Evolutionary conservation across 2,888 invertebrate species (phyloP), one percentile per base, ranked within the genome.

Genomic region (Odontocerum albicorne): DNA sequence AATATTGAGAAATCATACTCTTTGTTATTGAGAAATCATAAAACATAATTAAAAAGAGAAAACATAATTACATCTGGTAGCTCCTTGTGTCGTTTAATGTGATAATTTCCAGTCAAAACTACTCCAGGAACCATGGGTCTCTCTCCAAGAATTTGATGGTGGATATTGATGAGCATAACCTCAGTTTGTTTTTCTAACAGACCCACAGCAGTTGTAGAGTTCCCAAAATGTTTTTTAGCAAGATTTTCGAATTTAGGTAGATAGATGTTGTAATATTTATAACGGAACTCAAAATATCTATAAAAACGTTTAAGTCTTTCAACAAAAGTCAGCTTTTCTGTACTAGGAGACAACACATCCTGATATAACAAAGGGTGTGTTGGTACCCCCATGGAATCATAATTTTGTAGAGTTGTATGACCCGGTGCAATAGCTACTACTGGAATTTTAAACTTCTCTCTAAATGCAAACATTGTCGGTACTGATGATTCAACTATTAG

Each of bases 371-470:
- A 36, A 40, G 60, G 61, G 50, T 61, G 62, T 42, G 61, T 58
- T 39, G 61, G 64, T 61, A 64, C 63, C 7, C 62, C 63, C 2
- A 62, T 15, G 6, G 45, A 12, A 4, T 55, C 56, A 16, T 49
- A 53, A 2, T 31, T 44, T 10, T 38, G 19, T 12, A 52, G 16
- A 2, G 46, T 12, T n/a, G 55, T 49, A 10, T 55, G 42, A 40
- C 59, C 17, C 3, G 58, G 46, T 27, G 49, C 21, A 7, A 63
- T 49, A 12, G 59, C 67, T 49, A 70, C 63, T 0, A 63, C 35
- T 2, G 69, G 66, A 13, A 60, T 61, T 3, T 65, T 57, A 27
- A 68, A 66, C 10, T 61, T 59, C 16, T 66, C 49, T 56, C 63
- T 13, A 65, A 60, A 7, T 33, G 62, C 22, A 51, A 62, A 4